These are phyloP conservation scores for Ostrea edulis DNA, from an alignment of 1,140 invertebrate species.

Conservation along the genomic window DNA sequence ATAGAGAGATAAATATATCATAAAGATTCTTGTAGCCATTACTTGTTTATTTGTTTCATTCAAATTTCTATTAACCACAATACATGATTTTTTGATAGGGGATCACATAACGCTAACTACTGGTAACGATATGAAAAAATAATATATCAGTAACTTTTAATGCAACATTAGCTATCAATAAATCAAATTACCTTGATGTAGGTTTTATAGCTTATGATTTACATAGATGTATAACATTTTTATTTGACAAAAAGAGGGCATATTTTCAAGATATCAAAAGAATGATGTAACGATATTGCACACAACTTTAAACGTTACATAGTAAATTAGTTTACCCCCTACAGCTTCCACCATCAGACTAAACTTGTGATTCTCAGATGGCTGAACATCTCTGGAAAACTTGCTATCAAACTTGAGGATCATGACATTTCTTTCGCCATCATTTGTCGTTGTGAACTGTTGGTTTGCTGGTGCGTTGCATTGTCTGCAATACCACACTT, in stretches of 20 bases:
- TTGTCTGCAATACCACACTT: not conserved
- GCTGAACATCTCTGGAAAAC: not conserved
- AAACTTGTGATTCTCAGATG: conserved; percentile 3
- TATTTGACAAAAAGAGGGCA: no score
- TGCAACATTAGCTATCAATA: no score
- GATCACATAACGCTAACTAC: no score
- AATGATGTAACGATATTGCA: not conserved
- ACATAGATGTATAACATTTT: no score
- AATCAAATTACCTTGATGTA: no score
- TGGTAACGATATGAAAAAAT: no score
- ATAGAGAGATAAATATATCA: not conserved
- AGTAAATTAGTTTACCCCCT: not conserved
- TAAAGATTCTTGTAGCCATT: no score
- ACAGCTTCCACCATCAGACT: not conserved
- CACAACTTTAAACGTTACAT: not conserved
- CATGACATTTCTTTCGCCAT: conserved; percentile 35
- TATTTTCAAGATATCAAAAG: not conserved
- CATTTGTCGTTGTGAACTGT: not conserved
- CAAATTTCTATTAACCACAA: no score
- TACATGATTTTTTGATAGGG: no score
- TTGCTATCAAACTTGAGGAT: conserved; percentile 45
- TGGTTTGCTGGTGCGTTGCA: not conserved
- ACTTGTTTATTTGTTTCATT: no score
- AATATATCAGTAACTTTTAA: no score
- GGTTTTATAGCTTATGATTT: no score